phyloP scores from a whole-genome alignment of 2,888 invertebrate genomes.

The Clivina fossor region DNA sequence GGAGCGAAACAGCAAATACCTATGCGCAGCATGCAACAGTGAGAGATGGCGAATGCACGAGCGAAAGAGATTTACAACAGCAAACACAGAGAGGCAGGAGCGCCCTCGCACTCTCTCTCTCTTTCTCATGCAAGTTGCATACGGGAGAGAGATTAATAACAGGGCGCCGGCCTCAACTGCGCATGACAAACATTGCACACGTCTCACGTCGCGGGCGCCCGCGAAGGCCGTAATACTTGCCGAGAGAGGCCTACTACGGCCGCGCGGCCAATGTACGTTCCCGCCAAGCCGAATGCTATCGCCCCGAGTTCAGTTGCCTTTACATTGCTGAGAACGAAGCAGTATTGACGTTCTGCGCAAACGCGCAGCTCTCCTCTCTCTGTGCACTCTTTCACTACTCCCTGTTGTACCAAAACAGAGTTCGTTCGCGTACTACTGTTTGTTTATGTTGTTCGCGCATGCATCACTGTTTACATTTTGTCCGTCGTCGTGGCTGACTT shows the following conservation, averaged over 20 bases:
- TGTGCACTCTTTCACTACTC: conserved; percentile 20
- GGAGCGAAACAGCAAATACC: neutral
- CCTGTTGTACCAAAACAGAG: no score
- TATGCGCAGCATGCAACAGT: neutral
- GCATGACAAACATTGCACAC: conserved; percentile 30
- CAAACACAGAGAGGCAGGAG: conserved; percentile 24
- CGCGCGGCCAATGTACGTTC: conserved; percentile 18
- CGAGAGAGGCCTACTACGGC: conserved; percentile 16
- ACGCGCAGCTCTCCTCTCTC: conserved; percentile 5
- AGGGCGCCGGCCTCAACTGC: conserved; percentile 21
- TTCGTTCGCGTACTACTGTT: no score
- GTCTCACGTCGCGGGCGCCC: neutral
- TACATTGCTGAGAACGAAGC: conserved; percentile 22
- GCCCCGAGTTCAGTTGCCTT: conserved; percentile 29
- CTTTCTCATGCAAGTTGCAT: conserved; percentile 22
- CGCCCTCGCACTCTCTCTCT: no score
- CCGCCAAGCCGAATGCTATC: conserved; percentile 24
- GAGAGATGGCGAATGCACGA: conserved; percentile 7
- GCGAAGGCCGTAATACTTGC: neutral
- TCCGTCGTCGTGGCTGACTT: conserved; percentile 5
- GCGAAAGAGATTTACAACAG: conserved; percentile 27
- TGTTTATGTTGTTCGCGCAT: conserved; percentile 30
- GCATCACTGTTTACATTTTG: conserved; percentile 32
- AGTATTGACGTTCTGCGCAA: conserved; percentile 3
- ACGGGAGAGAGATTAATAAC: conserved; percentile 28